phyloP scores from a whole-genome alignment of 2,113 vertebrate species.

The Raphicerus campestris region DNA sequence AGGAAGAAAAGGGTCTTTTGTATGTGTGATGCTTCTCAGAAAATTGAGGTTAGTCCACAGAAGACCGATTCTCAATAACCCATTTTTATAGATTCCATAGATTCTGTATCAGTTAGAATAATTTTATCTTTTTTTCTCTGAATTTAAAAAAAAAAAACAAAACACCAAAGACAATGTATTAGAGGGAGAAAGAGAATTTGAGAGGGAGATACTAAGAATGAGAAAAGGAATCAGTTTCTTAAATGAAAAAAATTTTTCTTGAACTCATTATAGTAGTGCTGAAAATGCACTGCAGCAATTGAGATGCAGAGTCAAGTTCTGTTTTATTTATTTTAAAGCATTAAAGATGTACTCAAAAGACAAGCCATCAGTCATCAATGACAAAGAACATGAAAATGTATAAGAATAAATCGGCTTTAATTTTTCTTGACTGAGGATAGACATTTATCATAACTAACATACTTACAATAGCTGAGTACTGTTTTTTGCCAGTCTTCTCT shows the following conservation, averaged over 20 bases:
- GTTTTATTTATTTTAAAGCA: constrained; percentile 76
- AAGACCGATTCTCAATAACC: not conserved
- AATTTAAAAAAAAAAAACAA: not conserved
- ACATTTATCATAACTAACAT: constrained; percentile 80
- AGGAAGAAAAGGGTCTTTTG: not conserved
- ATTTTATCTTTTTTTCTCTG: not conserved
- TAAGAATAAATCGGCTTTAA: constrained; percentile 80
- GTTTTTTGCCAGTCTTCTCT: constrained; percentile 26
- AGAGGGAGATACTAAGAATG: not conserved
- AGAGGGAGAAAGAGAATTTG: not conserved
- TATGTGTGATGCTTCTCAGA: not conserved
- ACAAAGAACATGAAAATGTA: constrained; percentile 75
- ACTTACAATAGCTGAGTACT: constrained; percentile 68
- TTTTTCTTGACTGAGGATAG: constrained; percentile 81
- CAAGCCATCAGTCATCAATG: constrained; percentile 76
- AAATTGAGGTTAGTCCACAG: not conserved
- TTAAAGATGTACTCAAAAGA: constrained; percentile 73
- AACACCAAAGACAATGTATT: not conserved
- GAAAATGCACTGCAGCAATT: constrained; percentile 28
- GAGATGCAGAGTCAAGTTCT: constrained; percentile 56
- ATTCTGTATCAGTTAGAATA: not conserved
- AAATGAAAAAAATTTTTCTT: not conserved
- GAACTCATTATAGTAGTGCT: not conserved
- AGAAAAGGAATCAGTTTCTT: not conserved
- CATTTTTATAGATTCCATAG: not conserved